Conservation (phyloP, 2,797 vertebrate genomes). For the Telmatherina bonti region DNA sequence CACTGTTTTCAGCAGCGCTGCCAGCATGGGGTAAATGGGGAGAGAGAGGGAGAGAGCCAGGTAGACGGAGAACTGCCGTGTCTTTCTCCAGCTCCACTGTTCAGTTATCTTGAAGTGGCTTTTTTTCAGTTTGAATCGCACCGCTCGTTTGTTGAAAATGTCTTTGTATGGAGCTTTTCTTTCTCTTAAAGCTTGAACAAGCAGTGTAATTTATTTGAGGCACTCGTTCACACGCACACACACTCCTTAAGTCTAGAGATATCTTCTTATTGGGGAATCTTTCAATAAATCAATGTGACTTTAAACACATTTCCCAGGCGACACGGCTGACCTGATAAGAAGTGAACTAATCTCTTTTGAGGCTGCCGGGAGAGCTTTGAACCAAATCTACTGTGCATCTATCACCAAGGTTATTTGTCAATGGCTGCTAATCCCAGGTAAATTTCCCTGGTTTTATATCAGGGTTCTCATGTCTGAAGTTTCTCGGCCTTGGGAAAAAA, state of each 20-base stretch:
- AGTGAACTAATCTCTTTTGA: constrained; percentile 90
- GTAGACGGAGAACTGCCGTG: constrained; percentile 55
- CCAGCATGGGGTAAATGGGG: constrained; percentile 80
- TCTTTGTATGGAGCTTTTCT: constrained; percentile 62
- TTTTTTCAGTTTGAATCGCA: constrained; percentile 62
- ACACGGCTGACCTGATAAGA: constrained; percentile 89
- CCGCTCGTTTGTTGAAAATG: constrained; percentile 69
- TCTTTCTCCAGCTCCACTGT: constrained; percentile 65
- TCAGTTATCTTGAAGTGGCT: constrained; percentile 71
- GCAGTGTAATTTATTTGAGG: constrained; percentile 77
- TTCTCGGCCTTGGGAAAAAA: constrained; percentile 86
- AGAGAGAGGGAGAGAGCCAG: constrained; percentile 64
- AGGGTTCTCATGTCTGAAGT: constrained; percentile 89
- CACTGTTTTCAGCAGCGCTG: constrained; percentile 79
- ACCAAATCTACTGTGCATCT: constrained; percentile 90
- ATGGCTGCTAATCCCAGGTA: constrained; percentile 90
- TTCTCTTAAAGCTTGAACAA: constrained; percentile 63
- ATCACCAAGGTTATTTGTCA: constrained; percentile 91
- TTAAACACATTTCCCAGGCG: constrained; percentile 89
- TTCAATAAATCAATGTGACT: constrained; percentile 92
- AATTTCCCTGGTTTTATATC: constrained; percentile 89
- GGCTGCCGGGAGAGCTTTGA: constrained; percentile 89
- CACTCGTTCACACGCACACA: constrained; percentile 70
- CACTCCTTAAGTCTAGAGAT: constrained; percentile 81
- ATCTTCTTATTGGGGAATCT: constrained; percentile 89